Conservation (phyloP, 2,888 invertebrate genomes). For the Gnatocerus cornutus region DNA sequence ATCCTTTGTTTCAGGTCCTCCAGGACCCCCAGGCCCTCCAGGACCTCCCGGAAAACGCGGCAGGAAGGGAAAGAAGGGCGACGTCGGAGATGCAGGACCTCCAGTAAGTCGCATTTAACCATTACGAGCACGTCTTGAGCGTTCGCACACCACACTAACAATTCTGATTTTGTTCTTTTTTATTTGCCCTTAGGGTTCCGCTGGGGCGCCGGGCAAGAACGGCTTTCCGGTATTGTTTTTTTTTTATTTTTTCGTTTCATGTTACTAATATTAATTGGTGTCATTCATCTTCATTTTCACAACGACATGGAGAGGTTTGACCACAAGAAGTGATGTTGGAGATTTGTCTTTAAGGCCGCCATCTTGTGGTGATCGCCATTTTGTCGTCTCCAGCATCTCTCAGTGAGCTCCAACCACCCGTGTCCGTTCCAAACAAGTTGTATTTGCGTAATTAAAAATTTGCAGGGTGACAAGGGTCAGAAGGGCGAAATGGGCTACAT, state of each 20-base stretch:
- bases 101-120: constrained; percentile 77
- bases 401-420: background rate
- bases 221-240: constrained; percentile 89
- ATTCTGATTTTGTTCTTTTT: constrained; percentile 67
- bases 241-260: constrained; percentile 68
- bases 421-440: constrained; percentile 10
- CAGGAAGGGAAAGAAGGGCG: constrained; percentile 92
- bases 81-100: constrained; percentile 85
- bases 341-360: too few species aligned
- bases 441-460: constrained; percentile 55
- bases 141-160: constrained; percentile 52
- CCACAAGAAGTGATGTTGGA: background rate
- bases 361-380: too few species aligned
- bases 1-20: constrained; percentile 66
- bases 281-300: constrained; percentile 16
- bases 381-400: too few species aligned
- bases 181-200: constrained; percentile 78
- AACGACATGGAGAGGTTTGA: background rate
- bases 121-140: constrained; percentile 52
- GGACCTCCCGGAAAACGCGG: constrained; percentile 92
- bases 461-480: constrained; percentile 83
- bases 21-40: constrained; percentile 83
- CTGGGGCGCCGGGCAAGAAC: constrained; percentile 89
- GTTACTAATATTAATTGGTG: constrained; percentile 63
- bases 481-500: constrained; percentile 83